phyloP scores from a whole-genome alignment of 2,888 invertebrate species.

The Aspidapion aeneum region DNA sequence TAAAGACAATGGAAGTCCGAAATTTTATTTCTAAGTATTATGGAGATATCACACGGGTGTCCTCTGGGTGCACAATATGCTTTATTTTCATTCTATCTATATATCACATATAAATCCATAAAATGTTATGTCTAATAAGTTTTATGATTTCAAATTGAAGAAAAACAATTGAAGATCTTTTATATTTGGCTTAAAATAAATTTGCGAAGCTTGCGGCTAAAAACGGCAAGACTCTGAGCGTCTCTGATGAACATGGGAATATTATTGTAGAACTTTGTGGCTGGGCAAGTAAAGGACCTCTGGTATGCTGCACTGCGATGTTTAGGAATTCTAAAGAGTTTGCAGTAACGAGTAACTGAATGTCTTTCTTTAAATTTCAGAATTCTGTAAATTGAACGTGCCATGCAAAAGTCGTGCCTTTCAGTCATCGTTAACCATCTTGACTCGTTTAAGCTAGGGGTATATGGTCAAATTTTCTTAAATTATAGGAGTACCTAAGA shows the following conservation, averaged over 20 bases:
- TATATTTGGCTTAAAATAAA: not conserved
- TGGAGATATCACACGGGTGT: too few species aligned
- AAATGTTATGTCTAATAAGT: too few species aligned
- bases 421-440: not conserved
- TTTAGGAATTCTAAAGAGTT: not conserved
- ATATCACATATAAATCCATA: too few species aligned
- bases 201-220: not conserved
- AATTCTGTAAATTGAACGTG: not conserved
- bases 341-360: not conserved
- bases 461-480: constrained; percentile 7
- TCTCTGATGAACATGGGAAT: not conserved
- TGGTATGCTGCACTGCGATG: not conserved
- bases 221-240: not conserved
- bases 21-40: too few species aligned
- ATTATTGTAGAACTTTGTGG: not conserved
- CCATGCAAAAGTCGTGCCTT: not conserved
- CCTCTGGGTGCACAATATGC: too few species aligned
- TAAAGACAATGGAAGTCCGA: too few species aligned
- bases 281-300: not conserved
- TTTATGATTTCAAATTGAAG: too few species aligned
- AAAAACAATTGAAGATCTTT: not conserved
- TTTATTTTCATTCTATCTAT: too few species aligned
- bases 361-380: not conserved
- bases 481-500: constrained; percentile 4
- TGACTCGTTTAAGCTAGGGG: not conserved